These are phyloP conservation scores for Seriola dumerili DNA, from an alignment of 2,113 vertebrate species.

Conservation along the genomic window DNA sequence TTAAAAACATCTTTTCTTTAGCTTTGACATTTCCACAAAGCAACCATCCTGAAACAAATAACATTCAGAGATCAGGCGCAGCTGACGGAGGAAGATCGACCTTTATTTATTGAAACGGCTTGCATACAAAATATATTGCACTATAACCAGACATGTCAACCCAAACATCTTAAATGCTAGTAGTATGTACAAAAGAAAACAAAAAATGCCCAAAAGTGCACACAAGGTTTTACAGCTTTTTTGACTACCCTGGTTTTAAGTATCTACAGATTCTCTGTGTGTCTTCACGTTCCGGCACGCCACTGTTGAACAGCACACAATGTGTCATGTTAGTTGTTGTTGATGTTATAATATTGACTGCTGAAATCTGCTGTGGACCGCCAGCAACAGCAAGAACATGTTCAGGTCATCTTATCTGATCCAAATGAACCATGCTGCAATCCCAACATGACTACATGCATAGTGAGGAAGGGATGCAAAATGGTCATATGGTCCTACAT, in stretches of 20 bases:
- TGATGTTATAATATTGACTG: slow-evolving; percentile 88
- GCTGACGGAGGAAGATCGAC: slow-evolving; percentile 95
- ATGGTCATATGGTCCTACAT: not conserved
- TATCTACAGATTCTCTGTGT: slow-evolving; percentile 91
- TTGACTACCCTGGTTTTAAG: slow-evolving; percentile 91
- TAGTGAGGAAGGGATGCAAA: slow-evolving; percentile 13
- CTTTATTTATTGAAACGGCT: slow-evolving; percentile 99
- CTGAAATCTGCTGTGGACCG: slow-evolving; percentile 86
- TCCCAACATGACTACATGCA: slow-evolving; percentile 6
- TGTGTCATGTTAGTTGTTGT: slow-evolving; percentile 85
- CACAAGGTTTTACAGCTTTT: slow-evolving; percentile 91
- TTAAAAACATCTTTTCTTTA: not conserved
- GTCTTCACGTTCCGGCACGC: slow-evolving; percentile 77
- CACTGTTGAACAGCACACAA: slow-evolving; percentile 88
- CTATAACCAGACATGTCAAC: slow-evolving; percentile 99
- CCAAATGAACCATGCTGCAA: slow-evolving; percentile 12
- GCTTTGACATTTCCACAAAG: slow-evolving; percentile 16
- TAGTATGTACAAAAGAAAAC: slow-evolving; percentile 93
- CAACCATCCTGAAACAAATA: not conserved
- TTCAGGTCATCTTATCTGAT: slow-evolving; percentile 66
- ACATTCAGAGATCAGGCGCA: not conserved
- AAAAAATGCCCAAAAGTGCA: slow-evolving; percentile 92
- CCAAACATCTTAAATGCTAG: slow-evolving; percentile 94
- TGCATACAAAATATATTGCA: slow-evolving; percentile 99
- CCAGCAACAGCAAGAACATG: slow-evolving; percentile 83